Base-by-base conservation (phyloP, 1,140 invertebrate species). In the Magallana ariakensis region DNA sequence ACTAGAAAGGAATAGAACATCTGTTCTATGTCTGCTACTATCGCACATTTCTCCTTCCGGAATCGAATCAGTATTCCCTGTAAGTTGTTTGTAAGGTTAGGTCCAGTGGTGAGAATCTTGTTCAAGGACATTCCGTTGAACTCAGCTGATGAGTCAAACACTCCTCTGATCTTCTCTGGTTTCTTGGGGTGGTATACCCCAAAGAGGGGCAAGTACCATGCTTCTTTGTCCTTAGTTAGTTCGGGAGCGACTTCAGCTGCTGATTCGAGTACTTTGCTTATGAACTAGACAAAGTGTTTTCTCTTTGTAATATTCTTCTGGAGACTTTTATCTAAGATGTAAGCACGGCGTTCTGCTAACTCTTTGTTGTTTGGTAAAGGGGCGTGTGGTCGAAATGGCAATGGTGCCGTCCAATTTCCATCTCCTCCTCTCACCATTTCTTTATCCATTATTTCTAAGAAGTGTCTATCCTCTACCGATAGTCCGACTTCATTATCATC, bases 31-130 rank as follows among this genome's bases (percentile, higher is more conserved):
- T 91, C 90, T 0, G 57, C 85, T 22, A 81, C 86, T 8, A 90
- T 60, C 1, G 85, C 90, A 55, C 87, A 13, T 22, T 53, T 22
- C 10, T 85, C 84, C 46, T 81, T 83, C 11, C 91, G 87, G 75
- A 92, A 92, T 16, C 88, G 82, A 8, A 91, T 56, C 2, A 92
- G 81, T 13, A 91, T 85, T 9, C 87, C 89, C 33, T 89, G 33
- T 3, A 91, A 57, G 26, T 70, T 87, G 66, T 70, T 92, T 89
- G 95, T 94, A 0, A 95, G 57, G 84, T 92, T 92, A 10, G 95
- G 94, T 22, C 91, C 92, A 13, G 58, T 13, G 13, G 89, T 55
- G 15, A 92, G 70, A 3, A 85, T 55, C 13, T 88, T 58, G 82
- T 93, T 93, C 0, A 93, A 85, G 9, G 91, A 93, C n/a, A 87